phyloP scores from a whole-genome alignment of 1,140 invertebrate species.

The Ostrea edulis region DNA sequence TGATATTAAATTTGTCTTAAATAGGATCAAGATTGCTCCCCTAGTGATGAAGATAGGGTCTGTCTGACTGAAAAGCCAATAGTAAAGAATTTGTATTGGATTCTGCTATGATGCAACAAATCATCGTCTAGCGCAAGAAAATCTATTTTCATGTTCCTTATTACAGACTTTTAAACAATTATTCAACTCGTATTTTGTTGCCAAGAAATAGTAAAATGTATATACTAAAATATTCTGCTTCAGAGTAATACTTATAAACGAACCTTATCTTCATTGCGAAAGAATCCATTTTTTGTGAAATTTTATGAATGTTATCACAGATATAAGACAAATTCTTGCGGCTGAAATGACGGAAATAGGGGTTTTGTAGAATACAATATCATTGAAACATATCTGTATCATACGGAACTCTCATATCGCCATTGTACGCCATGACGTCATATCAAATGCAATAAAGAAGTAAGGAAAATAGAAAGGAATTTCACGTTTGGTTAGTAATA shows the following conservation, averaged over 20 bases:
- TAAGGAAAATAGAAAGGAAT: conserved; percentile 27
- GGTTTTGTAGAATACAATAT: conserved; percentile 32
- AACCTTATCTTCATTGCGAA: neutral
- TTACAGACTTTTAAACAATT: conserved; percentile 12
- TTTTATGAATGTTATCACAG: conserved; percentile 8
- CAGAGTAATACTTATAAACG: neutral
- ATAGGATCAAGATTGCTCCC: neutral
- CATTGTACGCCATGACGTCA: conserved; percentile 26
- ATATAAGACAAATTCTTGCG: neutral
- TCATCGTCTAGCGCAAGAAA: neutral
- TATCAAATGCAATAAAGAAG: conserved; percentile 34
- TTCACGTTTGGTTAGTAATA: conserved; percentile 31
- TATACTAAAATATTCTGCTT: neutral
- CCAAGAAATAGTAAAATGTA: neutral
- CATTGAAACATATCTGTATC: conserved; percentile 15
- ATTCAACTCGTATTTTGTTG: neutral
- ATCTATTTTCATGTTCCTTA: neutral
- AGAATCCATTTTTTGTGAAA: neutral
- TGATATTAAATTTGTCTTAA: neutral
- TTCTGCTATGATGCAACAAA: neutral
- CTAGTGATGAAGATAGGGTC: neutral
- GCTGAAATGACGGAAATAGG: neutral
- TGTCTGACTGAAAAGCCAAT: neutral
- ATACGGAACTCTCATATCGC: conserved; percentile 31
- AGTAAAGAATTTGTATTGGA: neutral